Conservation (phyloP, 2,113 vertebrate genomes). For the Bos javanicus region DNA sequence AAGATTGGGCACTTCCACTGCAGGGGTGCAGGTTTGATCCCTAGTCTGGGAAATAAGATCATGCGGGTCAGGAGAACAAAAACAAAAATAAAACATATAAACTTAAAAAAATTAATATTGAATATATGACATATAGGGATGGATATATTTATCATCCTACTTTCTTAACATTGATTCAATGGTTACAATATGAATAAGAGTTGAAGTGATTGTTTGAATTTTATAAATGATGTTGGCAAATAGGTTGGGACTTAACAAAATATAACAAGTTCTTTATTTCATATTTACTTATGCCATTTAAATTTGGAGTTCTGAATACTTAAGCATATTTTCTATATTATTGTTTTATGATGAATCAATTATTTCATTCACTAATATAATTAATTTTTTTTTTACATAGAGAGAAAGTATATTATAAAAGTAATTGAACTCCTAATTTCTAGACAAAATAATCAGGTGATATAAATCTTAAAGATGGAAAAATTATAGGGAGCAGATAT, state of each 20-base stretch:
- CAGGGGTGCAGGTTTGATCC: too few species aligned
- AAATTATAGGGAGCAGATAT: background rate
- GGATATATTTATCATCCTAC: background rate
- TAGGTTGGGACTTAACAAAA: background rate
- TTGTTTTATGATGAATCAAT: background rate
- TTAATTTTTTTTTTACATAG: background rate
- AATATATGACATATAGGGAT: background rate
- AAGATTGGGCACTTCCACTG: too few species aligned
- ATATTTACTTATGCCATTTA: background rate
- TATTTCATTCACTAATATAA: background rate
- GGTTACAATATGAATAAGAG: background rate
- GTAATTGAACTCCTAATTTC: background rate
- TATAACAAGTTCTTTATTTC: background rate
- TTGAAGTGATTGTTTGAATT: background rate
- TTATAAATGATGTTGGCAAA: background rate
- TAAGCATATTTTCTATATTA: background rate
- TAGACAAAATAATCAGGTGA: background rate
- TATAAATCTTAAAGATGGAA: background rate
- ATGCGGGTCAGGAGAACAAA: too few species aligned
- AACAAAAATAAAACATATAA: too few species aligned
- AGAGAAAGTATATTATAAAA: background rate
- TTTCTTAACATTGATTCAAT: background rate
- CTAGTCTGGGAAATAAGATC: too few species aligned
- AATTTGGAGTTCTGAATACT: background rate
- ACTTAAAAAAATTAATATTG: background rate